phyloP scores from a whole-genome alignment of 2,113 vertebrate genomes.

The Grantiella picta region DNA sequence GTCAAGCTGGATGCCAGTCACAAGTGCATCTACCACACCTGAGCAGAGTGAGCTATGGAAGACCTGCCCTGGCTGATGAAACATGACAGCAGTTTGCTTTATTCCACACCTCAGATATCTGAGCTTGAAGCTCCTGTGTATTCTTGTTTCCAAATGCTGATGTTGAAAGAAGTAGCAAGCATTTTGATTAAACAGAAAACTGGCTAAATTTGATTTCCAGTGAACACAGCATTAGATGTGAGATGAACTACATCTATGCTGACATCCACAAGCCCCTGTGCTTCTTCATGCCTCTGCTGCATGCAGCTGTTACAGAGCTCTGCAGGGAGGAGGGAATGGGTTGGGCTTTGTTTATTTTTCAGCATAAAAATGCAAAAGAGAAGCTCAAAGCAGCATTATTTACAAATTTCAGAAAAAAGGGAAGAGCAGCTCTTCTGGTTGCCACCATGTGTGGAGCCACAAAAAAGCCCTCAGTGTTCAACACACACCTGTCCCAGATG shows the following conservation, averaged over 20 bases:
- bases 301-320: not conserved
- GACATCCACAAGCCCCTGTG: fast-evolving
- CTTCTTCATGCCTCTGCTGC: not conserved
- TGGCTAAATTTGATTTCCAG: not conserved
- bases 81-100: not conserved
- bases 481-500: not conserved
- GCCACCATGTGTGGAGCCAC: not conserved
- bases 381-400: not conserved
- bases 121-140: not conserved
- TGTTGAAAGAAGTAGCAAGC: not conserved
- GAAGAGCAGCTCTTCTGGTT: not conserved
- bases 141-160: not conserved
- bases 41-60: not conserved
- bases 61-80: not conserved
- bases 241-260: not conserved
- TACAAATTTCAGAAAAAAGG: not conserved
- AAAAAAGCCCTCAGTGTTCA: not conserved
- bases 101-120: fast-evolving
- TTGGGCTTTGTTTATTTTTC: not conserved
- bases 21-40: not conserved
- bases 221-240: fast-evolving
- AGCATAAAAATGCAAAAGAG: not conserved
- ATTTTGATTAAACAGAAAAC: not conserved
- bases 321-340: not conserved
- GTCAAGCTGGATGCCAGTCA: not conserved